These are phyloP conservation scores for Drosophila serrata DNA, from an alignment of 1,140 invertebrate species.

Conservation along the genomic window DNA sequence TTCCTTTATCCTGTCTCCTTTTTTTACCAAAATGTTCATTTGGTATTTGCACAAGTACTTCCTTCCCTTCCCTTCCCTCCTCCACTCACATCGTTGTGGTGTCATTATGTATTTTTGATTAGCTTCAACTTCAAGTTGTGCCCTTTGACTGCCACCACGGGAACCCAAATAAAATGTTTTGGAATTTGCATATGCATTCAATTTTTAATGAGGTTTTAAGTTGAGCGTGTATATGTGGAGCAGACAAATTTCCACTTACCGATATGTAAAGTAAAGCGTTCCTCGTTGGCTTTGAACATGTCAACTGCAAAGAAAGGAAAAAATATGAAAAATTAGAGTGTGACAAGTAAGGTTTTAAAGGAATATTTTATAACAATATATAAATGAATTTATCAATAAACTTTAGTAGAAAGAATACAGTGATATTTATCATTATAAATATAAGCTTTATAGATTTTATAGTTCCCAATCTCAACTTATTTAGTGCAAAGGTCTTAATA, in stretches of 20 bases:
- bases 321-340: neutral
- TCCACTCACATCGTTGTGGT: conserved; percentile 14
- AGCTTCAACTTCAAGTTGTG: conserved; percentile 52
- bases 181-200: conserved; percentile 45
- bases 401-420: neutral
- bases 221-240: conserved; percentile 13
- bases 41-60: conserved; percentile 7
- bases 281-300: conserved; percentile 58
- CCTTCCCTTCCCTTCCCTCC: too few species aligned
- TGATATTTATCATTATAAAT: neutral
- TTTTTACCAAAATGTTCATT: conserved; percentile 1
- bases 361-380: neutral
- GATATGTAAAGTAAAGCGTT: conserved; percentile 48
- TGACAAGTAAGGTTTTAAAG: neutral
- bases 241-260: conserved; percentile 61
- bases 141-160: conserved; percentile 23
- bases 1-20: neutral
- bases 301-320: conserved; percentile 64
- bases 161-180: conserved; percentile 31
- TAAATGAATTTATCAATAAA: neutral
- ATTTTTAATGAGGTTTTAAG: conserved; percentile 61
- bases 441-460: too few species aligned
- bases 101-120: conserved; percentile 78
- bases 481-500: conserved; percentile 13
- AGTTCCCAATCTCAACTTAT: neutral